A percentile compares a stretch with the other conserved stretches of the same genome.
Evolutionary conservation across 2,113 vertebrate genomes (phyloP).

Genomic region (Petromus typicus): DNA sequence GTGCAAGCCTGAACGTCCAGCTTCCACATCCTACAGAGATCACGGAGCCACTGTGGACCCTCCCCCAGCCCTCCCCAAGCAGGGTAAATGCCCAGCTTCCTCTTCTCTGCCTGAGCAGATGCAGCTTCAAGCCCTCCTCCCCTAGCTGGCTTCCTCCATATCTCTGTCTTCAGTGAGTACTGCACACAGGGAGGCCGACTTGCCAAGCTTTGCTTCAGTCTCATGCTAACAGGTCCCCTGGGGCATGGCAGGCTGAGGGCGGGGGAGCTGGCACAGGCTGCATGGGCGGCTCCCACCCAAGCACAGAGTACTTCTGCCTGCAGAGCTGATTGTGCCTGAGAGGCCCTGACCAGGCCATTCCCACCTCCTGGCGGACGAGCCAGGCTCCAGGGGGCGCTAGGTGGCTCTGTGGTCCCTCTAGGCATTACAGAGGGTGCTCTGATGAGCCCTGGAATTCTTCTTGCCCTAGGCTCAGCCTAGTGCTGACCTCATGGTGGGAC

Average conservation of each 20-base stretch:
- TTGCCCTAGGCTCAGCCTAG: neutral
- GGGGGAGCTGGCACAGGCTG: neutral
- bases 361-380: neutral
- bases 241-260: neutral
- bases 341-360: neutral
- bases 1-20: neutral
- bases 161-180: neutral
- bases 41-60: no score
- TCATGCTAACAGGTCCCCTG: slow-evolving; percentile 54
- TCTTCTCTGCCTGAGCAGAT: rapidly evolving
- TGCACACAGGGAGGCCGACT: neutral
- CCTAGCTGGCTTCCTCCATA: neutral
- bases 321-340: neutral
- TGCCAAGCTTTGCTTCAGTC: neutral
- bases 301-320: neutral
- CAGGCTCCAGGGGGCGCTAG: neutral
- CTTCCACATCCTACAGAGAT: neutral
- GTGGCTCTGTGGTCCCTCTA: neutral
- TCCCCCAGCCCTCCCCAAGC: neutral
- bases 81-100: neutral
- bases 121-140: neutral
- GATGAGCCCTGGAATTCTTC: neutral
- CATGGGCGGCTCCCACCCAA: neutral
- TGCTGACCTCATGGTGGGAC: neutral
- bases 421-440: neutral